Percentiles rank a stretch among this genome's conserved stretches.
phyloP scores from a whole-genome alignment of 1,140 invertebrate genomes.

The Venustaconcha ellipsiformis region DNA sequence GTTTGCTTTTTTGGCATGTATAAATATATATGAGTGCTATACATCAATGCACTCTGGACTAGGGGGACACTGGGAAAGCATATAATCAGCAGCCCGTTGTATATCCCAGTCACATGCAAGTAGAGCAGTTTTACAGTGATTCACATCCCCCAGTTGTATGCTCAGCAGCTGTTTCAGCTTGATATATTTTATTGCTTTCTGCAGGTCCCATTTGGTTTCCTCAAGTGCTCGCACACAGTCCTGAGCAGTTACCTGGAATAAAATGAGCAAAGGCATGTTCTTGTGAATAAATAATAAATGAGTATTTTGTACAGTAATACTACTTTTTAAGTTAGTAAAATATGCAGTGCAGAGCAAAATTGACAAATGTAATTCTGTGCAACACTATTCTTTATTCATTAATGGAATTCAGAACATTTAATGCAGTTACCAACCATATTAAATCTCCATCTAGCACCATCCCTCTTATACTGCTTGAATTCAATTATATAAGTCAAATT shows the following conservation, averaged over 20 bases:
- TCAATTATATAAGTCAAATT: too few species aligned
- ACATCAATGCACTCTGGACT: slow-evolving; percentile 60
- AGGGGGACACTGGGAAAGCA: slow-evolving; percentile 53
- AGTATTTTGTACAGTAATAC: not conserved
- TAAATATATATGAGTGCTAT: slow-evolving; percentile 5
- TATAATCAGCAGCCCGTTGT: slow-evolving; percentile 65
- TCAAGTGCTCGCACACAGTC: slow-evolving; percentile 86
- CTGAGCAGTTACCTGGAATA: slow-evolving; percentile 78
- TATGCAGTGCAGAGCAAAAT: too few species aligned
- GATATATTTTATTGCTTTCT: slow-evolving; percentile 88
- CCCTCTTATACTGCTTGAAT: too few species aligned
- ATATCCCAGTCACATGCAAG: slow-evolving; percentile 67
- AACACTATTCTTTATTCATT: too few species aligned
- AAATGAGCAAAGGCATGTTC: not conserved
- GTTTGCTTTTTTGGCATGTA: too few species aligned
- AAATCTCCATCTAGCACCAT: too few species aligned
- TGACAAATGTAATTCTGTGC: too few species aligned
- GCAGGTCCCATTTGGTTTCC: slow-evolving; percentile 88
- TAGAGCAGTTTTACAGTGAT: slow-evolving; percentile 65
- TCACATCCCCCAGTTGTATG: slow-evolving; percentile 58
- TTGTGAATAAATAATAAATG: not conserved
- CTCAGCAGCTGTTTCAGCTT: slow-evolving; percentile 76
- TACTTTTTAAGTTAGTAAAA: not conserved
- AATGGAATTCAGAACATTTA: too few species aligned
- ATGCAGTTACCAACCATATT: too few species aligned